phyloP scores from a whole-genome alignment of 2,888 invertebrate genomes.

The Drosophila nr. perissopoda region DNA sequence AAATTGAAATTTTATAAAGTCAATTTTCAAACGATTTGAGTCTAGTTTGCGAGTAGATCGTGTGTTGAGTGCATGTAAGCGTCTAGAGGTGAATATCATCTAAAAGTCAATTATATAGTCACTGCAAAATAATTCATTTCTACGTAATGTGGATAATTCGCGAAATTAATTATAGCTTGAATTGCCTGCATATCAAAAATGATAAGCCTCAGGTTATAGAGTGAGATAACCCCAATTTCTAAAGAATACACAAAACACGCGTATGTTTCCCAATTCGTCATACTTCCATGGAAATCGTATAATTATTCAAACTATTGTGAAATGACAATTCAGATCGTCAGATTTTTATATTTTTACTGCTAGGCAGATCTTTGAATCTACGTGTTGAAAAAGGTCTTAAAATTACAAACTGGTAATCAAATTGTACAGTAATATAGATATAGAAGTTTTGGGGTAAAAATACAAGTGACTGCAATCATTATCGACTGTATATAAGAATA shows the following conservation, averaged over 20 bases:
- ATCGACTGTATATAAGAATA: neutral
- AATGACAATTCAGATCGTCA: neutral
- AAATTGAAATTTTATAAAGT: constrained; percentile 8
- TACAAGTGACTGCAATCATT: neutral
- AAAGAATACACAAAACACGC: neutral
- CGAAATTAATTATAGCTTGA: neutral
- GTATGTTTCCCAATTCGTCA: neutral
- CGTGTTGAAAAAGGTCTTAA: neutral
- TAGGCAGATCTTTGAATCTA: neutral
- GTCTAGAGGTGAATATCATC: neutral
- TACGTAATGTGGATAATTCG: neutral
- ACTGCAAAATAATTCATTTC: neutral
- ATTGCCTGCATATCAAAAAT: neutral
- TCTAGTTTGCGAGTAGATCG: constrained; percentile 22
- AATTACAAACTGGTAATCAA: neutral
- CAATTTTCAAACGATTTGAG: neutral
- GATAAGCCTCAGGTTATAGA: neutral
- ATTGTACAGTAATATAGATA: constrained; percentile 1
- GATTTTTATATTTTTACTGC: neutral
- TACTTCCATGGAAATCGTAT: neutral
- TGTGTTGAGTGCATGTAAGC: constrained; percentile 10
- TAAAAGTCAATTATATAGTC: neutral
- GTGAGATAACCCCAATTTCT: neutral
- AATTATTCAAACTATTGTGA: neutral
- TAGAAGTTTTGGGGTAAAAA: neutral